Base-by-base conservation (phyloP, 2,797 vertebrate genomes). In the Lepus oiostolus region DNA sequence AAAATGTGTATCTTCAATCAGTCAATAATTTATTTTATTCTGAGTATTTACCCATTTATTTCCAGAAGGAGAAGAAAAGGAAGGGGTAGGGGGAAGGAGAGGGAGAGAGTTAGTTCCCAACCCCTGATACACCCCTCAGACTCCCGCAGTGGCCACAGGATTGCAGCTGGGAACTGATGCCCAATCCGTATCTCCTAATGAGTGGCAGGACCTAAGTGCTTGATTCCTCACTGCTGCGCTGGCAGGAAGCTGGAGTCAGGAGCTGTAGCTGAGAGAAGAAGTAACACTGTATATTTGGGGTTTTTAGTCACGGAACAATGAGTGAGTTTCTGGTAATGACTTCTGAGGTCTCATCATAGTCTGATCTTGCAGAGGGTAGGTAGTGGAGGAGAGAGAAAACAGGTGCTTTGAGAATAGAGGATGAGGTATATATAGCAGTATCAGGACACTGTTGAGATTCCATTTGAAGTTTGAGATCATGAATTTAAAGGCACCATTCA, bases 1-100 rank as follows among this genome's bases (percentile, higher is more conserved):
- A 88, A 77, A 32, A 19, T 70, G 11, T 90, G 1, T 82, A 35
- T 38, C 38, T 90, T 86, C 28, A 62, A 13, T 86, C 42, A 74
- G 65, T 67, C 26, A 28, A 7, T 50, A 74, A 91, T 91, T 89
- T 77, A 32, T 89, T 70, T 22, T 89, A 2, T 82, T 77, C 90
- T 82, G 28, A 87, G 91, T 58, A 5, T 58, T 58, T 58, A 58
- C 19, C 19, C 19, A 12, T 58, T 58, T 58, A 47, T 47, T 47
- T 47, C 42, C 42, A 47, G 42, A 47, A 47, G 42, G 42, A 47
- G 42, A 47, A 8, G 42, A 47, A 47, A 47, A 47, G 42, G 42
- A 47, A 47, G 8, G 42, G 42, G 42, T 9, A 47, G 42, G 8
- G 42, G 42, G 42, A 47, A 47, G 54, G 19, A 21, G 14, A 58